These are phyloP conservation scores for Pemphigus obesinymphae DNA, from an alignment of 1,140 invertebrate species.

Conservation along the genomic window DNA sequence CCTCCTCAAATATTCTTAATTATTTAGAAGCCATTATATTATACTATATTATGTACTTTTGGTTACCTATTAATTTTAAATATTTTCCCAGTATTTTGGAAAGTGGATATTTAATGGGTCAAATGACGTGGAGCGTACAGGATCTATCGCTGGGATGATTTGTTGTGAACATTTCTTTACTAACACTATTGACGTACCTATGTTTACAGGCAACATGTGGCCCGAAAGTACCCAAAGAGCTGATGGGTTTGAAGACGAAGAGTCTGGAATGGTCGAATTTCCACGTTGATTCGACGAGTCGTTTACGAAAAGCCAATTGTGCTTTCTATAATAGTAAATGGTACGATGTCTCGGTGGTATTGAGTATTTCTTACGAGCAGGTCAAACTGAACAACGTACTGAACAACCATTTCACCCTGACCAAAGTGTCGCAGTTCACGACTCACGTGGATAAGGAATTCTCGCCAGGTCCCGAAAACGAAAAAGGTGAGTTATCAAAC, in stretches of 20 bases:
- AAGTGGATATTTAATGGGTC: no score
- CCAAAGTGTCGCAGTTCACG: slow-evolving; percentile 71
- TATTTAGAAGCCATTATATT: no score
- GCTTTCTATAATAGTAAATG: slow-evolving; percentile 68
- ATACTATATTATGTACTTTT: no score
- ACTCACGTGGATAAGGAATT: slow-evolving; percentile 66
- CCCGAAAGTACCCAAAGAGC: slow-evolving; percentile 11
- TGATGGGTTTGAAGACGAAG: neutral
- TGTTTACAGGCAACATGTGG: slow-evolving; percentile 50
- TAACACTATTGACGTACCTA: no score
- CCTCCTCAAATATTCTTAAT: no score
- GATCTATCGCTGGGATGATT: no score
- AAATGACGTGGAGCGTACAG: no score
- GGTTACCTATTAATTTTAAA: no score
- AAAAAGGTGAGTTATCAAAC: slow-evolving; percentile 57
- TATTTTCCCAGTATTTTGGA: no score
- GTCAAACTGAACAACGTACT: slow-evolving; percentile 45
- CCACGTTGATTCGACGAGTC: neutral
- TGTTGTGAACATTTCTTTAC: no score
- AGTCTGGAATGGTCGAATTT: slow-evolving; percentile 15
- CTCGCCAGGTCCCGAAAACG: slow-evolving; percentile 51
- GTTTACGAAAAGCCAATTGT: slow-evolving; percentile 60
- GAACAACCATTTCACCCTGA: slow-evolving; percentile 59
- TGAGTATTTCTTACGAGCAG: slow-evolving; percentile 58
- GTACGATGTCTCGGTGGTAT: slow-evolving; percentile 64